phyloP scores from a whole-genome alignment of 2,888 invertebrate genomes.

The Philonicus albiceps region DNA sequence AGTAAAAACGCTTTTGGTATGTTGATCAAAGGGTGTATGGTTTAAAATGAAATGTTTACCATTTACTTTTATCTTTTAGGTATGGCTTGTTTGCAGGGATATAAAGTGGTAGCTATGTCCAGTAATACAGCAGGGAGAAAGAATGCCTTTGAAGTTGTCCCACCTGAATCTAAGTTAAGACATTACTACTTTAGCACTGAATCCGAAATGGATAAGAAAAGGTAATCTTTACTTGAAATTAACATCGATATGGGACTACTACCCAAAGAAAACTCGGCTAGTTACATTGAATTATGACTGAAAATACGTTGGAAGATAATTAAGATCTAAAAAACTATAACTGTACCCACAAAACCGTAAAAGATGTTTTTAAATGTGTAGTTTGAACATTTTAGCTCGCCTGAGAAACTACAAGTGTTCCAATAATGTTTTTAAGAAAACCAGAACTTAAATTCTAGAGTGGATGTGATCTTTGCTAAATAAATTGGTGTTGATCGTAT shows the following conservation, averaged over 20 bases:
- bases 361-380: too few relatives aligned
- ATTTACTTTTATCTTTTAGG: conserved; percentile 65
- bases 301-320: too few relatives aligned
- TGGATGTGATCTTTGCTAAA: not conserved
- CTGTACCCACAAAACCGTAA: too few relatives aligned
- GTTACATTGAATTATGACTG: too few relatives aligned
- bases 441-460: not conserved
- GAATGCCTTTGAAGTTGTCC: conserved; percentile 89
- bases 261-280: too few relatives aligned
- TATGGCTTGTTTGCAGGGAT: conserved; percentile 93
- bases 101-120: conserved; percentile 79
- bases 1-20: conserved; percentile 89
- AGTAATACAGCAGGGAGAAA: conserved; percentile 83
- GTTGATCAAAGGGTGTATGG: not conserved
- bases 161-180: conserved; percentile 85
- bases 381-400: too few relatives aligned
- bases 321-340: too few relatives aligned
- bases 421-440: not conserved
- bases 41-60: not conserved
- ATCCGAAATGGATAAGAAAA: conserved; percentile 92
- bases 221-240: conserved; percentile 67
- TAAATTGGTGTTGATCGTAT: not conserved
- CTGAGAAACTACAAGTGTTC: too few relatives aligned
- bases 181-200: conserved; percentile 93
- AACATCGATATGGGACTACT: too few relatives aligned